Evolutionary conservation across 2,113 vertebrate species (phyloP).

Genomic region (Rhipidura dahli): DNA sequence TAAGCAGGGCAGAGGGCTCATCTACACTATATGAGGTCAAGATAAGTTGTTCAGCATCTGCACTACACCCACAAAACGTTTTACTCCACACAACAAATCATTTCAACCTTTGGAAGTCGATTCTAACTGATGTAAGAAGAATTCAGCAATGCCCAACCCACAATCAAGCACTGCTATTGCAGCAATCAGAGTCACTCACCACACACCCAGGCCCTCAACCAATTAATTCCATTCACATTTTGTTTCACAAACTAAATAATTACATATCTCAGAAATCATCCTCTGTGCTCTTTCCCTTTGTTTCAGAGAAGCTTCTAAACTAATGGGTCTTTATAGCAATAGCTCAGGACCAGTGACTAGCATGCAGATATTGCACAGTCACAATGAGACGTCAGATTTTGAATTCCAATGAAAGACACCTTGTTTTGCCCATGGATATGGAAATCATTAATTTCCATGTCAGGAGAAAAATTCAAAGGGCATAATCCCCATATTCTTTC

Average conservation of each 20-base stretch:
- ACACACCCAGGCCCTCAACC: background rate
- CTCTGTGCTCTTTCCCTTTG: background rate
- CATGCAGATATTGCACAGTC: background rate
- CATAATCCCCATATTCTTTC: background rate
- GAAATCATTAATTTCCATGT: background rate
- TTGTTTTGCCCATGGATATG: background rate
- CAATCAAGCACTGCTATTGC: background rate
- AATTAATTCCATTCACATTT: background rate
- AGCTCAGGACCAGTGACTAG: background rate
- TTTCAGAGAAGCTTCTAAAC: background rate
- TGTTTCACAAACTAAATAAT: background rate
- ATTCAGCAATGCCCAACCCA: background rate
- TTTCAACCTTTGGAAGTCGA: background rate
- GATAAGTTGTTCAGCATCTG: background rate
- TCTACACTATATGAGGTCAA: rapidly evolving
- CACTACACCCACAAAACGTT: background rate
- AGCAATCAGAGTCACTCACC: background rate
- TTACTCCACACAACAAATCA: background rate
- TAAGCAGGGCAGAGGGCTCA: background rate
- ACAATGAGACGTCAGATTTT: background rate
- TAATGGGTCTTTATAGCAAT: background rate
- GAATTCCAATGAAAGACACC: background rate
- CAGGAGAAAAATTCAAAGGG: background rate
- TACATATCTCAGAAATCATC: background rate
- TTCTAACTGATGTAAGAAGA: background rate